A percentile compares a stretch with the other conserved stretches of the same genome.
phyloP scores from a whole-genome alignment of 2,113 vertebrate genomes.

The Haemorhous mexicanus region DNA sequence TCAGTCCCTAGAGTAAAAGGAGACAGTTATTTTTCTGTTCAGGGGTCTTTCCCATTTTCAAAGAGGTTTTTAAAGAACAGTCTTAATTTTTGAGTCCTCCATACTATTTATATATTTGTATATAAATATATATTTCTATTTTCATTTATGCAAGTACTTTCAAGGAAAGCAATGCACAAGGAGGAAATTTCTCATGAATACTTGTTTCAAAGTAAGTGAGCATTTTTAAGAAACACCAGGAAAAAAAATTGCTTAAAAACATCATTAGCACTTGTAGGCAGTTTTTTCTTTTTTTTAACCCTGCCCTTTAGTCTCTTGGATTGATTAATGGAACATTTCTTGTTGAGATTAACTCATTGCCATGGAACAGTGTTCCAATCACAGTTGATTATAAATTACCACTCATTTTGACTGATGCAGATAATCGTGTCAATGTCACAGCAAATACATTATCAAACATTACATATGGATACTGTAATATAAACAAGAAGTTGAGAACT shows the following conservation, averaged over 20 bases:
- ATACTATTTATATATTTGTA: neutral
- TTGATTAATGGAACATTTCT: slow-evolving; percentile 24
- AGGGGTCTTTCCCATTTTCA: neutral
- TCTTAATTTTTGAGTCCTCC: neutral
- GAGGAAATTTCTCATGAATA: neutral
- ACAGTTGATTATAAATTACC: neutral
- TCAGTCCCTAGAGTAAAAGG: neutral
- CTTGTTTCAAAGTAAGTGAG: neutral
- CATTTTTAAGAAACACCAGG: neutral
- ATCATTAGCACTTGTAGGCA: neutral
- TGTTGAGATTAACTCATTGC: slow-evolving; percentile 5
- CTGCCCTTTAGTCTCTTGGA: neutral
- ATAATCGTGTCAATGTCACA: neutral
- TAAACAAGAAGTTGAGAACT: slow-evolving; percentile 27
- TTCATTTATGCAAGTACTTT: neutral
- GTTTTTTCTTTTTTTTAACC: neutral
- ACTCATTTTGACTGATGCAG: slow-evolving; percentile 14
- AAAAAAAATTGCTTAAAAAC: neutral
- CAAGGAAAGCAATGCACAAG: neutral
- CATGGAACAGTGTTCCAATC: neutral
- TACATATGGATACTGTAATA: neutral
- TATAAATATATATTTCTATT: neutral
- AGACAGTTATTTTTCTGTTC: neutral
- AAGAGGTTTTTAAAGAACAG: neutral
- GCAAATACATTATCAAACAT: slow-evolving; percentile 10